Conservation (phyloP, 1,140 invertebrate species). For the Muscidifurax raptorellus region DNA sequence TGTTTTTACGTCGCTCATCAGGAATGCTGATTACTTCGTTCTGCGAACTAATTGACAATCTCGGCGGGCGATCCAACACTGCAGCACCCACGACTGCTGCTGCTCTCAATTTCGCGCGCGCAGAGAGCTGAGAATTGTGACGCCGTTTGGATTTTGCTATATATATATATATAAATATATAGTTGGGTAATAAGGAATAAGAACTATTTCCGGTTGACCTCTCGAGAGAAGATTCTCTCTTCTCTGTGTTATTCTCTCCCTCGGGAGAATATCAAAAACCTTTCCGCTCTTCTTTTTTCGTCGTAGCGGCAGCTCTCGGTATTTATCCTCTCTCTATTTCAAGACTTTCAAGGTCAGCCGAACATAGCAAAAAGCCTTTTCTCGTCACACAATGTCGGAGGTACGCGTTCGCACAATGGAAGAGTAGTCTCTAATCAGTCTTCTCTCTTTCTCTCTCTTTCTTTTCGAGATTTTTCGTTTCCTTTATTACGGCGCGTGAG, state of each 20-base stretch:
- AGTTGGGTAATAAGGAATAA: not conserved
- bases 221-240: too few relatives aligned
- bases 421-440: constrained; percentile 25
- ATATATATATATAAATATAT: not conserved
- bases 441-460: not conserved
- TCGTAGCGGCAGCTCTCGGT: not conserved
- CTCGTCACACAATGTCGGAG: constrained; percentile 8
- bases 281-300: not conserved
- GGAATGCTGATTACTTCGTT: constrained; percentile 47
- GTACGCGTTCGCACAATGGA: not conserved
- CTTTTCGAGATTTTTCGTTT: not conserved
- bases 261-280: not conserved
- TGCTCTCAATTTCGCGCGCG: constrained; percentile 14
- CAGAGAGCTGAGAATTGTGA: not conserved
- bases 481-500: not conserved
- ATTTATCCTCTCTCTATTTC: not conserved
- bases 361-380: not conserved
- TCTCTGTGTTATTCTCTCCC: not conserved
- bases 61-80: constrained; percentile 6
- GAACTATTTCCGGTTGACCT: not conserved
- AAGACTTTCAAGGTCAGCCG: constrained; percentile 30
- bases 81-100: not conserved
- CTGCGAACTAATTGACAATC: constrained; percentile 52
- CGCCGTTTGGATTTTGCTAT: not conserved
- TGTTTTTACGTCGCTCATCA: constrained; percentile 26